Evolutionary conservation across 2,797 vertebrate genomes (phyloP).

Genomic region (Sebastes iracundus): DNA sequence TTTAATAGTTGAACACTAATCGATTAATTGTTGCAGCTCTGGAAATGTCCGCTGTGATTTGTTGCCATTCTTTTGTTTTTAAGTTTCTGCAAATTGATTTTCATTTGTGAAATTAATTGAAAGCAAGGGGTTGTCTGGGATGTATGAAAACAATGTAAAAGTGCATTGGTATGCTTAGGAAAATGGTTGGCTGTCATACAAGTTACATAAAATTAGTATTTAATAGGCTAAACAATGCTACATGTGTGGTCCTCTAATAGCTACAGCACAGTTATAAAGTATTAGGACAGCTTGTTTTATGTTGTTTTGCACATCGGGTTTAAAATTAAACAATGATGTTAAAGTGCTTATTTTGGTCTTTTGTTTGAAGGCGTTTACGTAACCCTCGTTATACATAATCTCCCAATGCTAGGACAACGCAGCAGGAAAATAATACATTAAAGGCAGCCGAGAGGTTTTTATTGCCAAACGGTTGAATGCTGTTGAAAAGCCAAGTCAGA

Average conservation of each 20-base stretch:
- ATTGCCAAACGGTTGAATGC: conserved; percentile 4
- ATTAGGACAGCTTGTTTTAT: conserved; percentile 1
- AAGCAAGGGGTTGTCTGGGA: neutral
- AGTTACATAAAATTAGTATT: neutral
- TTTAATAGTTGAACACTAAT: too few species aligned
- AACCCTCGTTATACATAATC: neutral
- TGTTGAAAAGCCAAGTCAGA: conserved; percentile 10
- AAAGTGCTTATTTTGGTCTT: neutral
- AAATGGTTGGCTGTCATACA: conserved; percentile 1
- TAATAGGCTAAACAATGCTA: neutral
- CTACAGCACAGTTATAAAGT: neutral
- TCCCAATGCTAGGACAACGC: neutral
- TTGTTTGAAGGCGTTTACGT: neutral
- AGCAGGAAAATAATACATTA: neutral
- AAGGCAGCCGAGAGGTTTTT: neutral
- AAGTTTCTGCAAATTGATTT: conserved; percentile 3
- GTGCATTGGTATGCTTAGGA: neutral
- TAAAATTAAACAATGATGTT: neutral
- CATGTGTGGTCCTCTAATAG: conserved; percentile 14
- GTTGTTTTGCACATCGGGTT: neutral
- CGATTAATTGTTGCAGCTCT: too few species aligned
- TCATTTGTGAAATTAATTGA: conserved; percentile 17
- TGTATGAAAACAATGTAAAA: conserved; percentile 1
- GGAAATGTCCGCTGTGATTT: neutral
- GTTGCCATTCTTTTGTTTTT: conserved; percentile 3